Base-by-base conservation (phyloP, 1,140 invertebrate species). In the Drosophila bipectinata region DNA sequence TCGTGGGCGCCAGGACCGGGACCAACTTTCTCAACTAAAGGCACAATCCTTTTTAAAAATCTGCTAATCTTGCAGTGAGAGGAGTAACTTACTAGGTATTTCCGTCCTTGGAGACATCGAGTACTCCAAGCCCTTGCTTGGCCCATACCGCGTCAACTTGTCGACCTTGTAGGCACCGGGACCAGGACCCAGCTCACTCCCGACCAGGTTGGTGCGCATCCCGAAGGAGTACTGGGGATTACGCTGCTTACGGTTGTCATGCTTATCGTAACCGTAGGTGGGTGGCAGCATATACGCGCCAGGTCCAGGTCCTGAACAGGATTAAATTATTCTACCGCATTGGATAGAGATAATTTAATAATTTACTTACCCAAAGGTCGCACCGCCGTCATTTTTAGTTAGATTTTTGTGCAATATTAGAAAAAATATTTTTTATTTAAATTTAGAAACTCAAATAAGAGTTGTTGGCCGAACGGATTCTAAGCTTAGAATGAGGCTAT, bases 181-280 rank as follows among this genome's bases (percentile, higher is more conserved):
- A 49, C 91, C 91, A 21, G 90, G 90, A 28, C 87, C 81, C 10
- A 62, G 15, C 9, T 53, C 58, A 4, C 60, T 59, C 0, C 75
- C 72, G 2, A 28, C 18, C 4, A 21, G 30, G 1, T 44, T 44
- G 7, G 80, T 91, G 62, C 91, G 90, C 3, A 91, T 80, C 2
- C 93, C 93, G 74, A 95, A 93, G 26, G 94, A 94, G 82, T 93
- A 95, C 90, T 93, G 93, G 0, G 94, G 94, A 82, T 92, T 92
- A 14, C 94, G 92, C 69, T 93, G 92, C 14, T 93, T 93, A 2
- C 93, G 93, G 7, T 91, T 91, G 85, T 95, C 94, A 83, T 95
- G 94, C 26, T 90, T 71, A 0, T 92, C 77, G 85, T 92, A 94
- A 10, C 94, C 94, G 7, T 94, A 92, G 15, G 93, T 92, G 14